Percentiles rank a stretch among this genome's conserved stretches.
Conservation (phyloP, 1,140 invertebrate species). For the Leptinotarsa texana region DNA sequence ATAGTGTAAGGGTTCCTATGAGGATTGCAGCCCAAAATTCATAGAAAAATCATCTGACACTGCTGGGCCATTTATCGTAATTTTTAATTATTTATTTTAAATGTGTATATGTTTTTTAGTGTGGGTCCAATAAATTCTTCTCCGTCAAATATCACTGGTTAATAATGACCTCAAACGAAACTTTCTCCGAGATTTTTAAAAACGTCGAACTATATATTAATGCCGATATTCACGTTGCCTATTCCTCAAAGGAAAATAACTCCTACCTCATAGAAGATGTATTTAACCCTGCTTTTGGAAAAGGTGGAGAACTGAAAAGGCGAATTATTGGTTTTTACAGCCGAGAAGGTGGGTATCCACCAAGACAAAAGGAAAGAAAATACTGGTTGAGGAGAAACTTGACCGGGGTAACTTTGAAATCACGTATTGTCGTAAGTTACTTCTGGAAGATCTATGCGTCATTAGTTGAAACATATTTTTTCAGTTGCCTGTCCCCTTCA, state of each 20-base stretch:
- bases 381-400: constrained; percentile 59
- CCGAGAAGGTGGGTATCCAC: constrained; percentile 47
- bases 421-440: constrained; percentile 57
- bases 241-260: constrained; percentile 13
- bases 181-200: constrained; percentile 33
- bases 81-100: neutral
- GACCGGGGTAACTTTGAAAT: constrained; percentile 58
- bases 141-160: constrained; percentile 44
- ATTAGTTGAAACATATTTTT: constrained; percentile 3
- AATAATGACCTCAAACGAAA: constrained; percentile 22
- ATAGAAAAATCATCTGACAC: too few relatives aligned
- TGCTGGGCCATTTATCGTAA: too few relatives aligned
- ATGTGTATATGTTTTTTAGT: constrained; percentile 30
- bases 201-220: constrained; percentile 40
- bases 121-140: constrained; percentile 36
- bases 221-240: constrained; percentile 38
- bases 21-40: too few relatives aligned
- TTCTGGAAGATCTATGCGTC: neutral
- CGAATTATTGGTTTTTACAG: constrained; percentile 58
- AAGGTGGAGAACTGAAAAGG: constrained; percentile 59
- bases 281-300: constrained; percentile 58
- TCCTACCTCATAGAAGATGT: constrained; percentile 38
- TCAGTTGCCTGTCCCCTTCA: constrained; percentile 58
- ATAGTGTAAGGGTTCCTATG: too few relatives aligned
- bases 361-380: constrained; percentile 53